phyloP scores from a whole-genome alignment of 2,888 invertebrate genomes.

The Esperia sulphurella region DNA sequence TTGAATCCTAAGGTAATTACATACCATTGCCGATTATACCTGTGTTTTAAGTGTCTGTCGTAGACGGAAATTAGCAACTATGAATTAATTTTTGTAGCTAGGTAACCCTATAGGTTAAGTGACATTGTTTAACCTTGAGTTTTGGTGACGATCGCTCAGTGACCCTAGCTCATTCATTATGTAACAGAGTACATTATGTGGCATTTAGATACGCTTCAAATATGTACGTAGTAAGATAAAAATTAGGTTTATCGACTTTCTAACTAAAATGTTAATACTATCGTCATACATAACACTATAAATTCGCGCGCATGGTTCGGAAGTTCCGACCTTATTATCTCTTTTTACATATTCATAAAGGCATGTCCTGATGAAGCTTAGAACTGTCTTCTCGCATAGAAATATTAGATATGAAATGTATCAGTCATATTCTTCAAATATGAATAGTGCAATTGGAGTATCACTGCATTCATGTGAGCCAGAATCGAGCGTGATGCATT shows the following conservation, averaged over 20 bases:
- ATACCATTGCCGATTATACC: neutral
- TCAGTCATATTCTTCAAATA: too few species aligned
- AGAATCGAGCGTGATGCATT: too few species aligned
- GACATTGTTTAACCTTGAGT: constrained; percentile 28
- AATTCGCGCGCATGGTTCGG: too few species aligned
- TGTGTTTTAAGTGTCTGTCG: neutral
- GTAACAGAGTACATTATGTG: neutral
- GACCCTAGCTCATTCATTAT: constrained; percentile 19
- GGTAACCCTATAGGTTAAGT: neutral
- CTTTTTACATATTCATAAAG: too few species aligned
- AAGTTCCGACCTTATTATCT: too few species aligned
- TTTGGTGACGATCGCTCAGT: constrained; percentile 28
- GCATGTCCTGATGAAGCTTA: too few species aligned
- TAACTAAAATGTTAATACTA: neutral
- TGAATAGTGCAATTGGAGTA: too few species aligned
- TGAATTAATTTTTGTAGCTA: too few species aligned
- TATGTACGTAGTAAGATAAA: neutral
- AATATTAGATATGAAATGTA: too few species aligned
- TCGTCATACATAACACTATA: neutral
- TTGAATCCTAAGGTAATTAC: constrained; percentile 72
- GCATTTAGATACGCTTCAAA: neutral
- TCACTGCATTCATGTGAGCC: too few species aligned
- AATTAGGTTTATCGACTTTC: neutral
- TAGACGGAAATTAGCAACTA: neutral
- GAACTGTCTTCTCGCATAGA: too few species aligned